phyloP scores from a whole-genome alignment of 2,797 vertebrate species.

The Eulemur albifrons region DNA sequence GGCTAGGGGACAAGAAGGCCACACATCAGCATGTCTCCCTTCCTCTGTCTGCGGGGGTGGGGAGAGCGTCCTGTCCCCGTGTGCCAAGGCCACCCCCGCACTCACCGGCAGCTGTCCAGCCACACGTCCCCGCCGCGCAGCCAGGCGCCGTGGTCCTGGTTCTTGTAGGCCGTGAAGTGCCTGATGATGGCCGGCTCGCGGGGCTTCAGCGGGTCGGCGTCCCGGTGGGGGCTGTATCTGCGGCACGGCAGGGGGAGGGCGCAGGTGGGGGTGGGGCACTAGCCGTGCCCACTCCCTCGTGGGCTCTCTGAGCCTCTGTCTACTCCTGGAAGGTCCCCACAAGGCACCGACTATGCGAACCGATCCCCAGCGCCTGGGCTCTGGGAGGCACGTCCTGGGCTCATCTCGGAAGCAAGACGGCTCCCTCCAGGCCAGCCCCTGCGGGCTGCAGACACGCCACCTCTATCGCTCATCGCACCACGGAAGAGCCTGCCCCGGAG shows the following conservation, averaged over 20 bases:
- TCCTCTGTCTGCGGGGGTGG: not conserved
- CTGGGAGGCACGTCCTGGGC: not conserved
- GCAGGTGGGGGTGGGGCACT: rapidly evolving
- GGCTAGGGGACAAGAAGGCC: not conserved
- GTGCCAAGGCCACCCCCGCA: not conserved
- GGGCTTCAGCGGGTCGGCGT: slow-evolving; percentile 95
- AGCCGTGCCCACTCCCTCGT: rapidly evolving
- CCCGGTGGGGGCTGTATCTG: slow-evolving; percentile 96
- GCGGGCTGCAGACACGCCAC: rapidly evolving
- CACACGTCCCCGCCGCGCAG: slow-evolving; percentile 96
- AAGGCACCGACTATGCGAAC: not conserved
- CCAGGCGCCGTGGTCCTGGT: slow-evolving; percentile 98
- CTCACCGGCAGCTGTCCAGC: slow-evolving; percentile 97
- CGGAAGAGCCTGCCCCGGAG: not conserved
- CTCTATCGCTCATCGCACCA: not conserved
- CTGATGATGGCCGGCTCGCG: slow-evolving; percentile 95
- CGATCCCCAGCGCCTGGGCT: rapidly evolving
- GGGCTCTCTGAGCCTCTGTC: not conserved
- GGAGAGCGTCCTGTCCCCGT: rapidly evolving
- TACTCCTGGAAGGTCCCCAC: not conserved
- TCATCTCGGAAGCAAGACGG: not conserved
- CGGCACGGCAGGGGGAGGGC: not conserved
- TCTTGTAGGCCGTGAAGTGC: slow-evolving; percentile 95
- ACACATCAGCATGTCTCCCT: rapidly evolving
- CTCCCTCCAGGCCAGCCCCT: not conserved